Evolutionary conservation across 2,888 invertebrate genomes (phyloP).

Genomic region (Girardia tigrina): DNA sequence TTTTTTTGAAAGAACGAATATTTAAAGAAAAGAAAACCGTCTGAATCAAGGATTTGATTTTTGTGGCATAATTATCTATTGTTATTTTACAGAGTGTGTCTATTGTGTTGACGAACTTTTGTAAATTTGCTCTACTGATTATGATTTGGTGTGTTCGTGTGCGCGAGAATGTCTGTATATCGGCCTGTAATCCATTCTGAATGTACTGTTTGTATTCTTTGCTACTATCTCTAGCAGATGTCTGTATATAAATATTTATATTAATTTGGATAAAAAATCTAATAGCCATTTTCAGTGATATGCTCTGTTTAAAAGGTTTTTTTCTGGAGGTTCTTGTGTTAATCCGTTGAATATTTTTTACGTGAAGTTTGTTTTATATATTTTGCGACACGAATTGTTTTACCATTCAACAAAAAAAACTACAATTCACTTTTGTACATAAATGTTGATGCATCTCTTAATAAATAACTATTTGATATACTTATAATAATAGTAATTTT

Average conservation of each 20-base stretch:
- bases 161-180: too few relatives aligned
- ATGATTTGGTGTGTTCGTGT: background rate
- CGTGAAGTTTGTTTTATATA: background rate
- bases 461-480: slow-evolving; percentile 13
- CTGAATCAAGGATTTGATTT: slow-evolving; percentile 15
- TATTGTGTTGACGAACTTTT: slow-evolving; percentile 2
- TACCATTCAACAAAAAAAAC: background rate
- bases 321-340: background rate
- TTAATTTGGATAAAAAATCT: background rate
- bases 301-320: too few relatives aligned
- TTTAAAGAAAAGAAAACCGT: too few relatives aligned
- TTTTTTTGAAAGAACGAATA: too few relatives aligned
- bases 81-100: slow-evolving; percentile 17
- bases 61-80: slow-evolving; percentile 11
- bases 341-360: background rate
- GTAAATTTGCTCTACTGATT: slow-evolving; percentile 23
- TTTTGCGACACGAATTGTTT: background rate
- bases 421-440: slow-evolving; percentile 2
- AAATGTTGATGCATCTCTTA: background rate
- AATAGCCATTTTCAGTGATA: background rate
- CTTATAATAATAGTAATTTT: slow-evolving; percentile 1
- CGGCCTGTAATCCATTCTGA: slow-evolving; percentile 9
- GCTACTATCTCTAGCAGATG: background rate
- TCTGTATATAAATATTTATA: background rate
- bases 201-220: background rate